Conservation (phyloP, 2,113 vertebrate genomes). For the Stomatorhinus ivindoensis region DNA sequence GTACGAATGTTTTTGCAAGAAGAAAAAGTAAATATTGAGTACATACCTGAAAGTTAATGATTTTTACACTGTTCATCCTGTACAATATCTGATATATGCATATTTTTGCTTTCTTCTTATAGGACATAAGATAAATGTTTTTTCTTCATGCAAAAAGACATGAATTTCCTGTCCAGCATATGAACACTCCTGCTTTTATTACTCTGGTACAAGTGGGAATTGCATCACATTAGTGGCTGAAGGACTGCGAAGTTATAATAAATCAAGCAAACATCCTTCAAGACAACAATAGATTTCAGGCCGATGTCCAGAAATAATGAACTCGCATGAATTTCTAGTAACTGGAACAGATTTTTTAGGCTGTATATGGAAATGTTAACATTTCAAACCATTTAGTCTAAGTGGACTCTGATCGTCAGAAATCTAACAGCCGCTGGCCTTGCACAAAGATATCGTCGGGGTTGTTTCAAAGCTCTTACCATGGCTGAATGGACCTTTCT, state of each 20-base stretch:
- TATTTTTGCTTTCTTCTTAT: background rate
- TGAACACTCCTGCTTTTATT: background rate
- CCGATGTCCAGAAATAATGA: background rate
- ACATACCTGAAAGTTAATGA: background rate
- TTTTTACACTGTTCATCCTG: background rate
- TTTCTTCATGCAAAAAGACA: background rate
- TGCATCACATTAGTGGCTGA: background rate
- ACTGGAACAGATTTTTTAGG: background rate
- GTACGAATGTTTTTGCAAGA: background rate
- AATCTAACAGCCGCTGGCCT: background rate
- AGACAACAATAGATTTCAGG: background rate
- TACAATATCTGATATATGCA: background rate
- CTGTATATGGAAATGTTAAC: background rate
- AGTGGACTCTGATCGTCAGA: background rate
- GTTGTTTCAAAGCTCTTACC: background rate
- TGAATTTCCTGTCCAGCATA: background rate
- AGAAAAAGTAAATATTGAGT: background rate
- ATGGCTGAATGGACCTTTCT: constrained; percentile 87
- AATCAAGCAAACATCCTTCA: background rate
- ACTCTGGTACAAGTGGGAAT: background rate
- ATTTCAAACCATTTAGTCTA: background rate
- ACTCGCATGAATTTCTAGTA: background rate
- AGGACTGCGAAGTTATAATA: background rate
- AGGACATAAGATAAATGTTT: background rate
- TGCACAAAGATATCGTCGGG: background rate